These are phyloP conservation scores for Ciona savignyi DNA, from an alignment of 23 tunicate species.

Conservation along the genomic window DNA sequence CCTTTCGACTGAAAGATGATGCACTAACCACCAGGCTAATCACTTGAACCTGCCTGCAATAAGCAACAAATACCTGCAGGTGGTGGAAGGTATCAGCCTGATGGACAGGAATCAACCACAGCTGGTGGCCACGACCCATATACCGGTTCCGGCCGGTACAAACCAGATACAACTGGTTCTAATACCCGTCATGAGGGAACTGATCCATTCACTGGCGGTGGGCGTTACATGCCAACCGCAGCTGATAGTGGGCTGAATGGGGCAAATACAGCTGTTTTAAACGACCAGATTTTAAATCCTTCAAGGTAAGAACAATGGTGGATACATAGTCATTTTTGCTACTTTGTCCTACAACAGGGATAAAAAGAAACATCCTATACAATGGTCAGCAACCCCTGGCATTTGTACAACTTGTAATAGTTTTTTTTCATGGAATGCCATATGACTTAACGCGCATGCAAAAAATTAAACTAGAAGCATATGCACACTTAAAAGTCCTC, in stretches of 20 bases:
- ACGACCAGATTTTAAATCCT: background rate
- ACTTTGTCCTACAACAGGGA: too few relatives aligned
- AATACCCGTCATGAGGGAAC: background rate
- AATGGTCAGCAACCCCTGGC: too few relatives aligned
- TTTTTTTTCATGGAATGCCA: too few relatives aligned
- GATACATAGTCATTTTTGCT: too few relatives aligned
- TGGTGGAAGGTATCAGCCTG: background rate
- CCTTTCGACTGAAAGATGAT: too few relatives aligned
- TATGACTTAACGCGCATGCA: too few relatives aligned
- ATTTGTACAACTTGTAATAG: too few relatives aligned
- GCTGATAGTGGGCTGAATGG: background rate
- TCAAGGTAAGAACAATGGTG: background rate
- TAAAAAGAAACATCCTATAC: too few relatives aligned
- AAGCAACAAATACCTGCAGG: background rate
- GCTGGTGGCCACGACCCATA: background rate
- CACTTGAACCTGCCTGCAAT: too few relatives aligned
- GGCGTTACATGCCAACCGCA: conserved; percentile 47
- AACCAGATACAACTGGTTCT: conserved; percentile 8
- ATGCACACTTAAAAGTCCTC: too few relatives aligned
- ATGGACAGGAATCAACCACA: background rate
- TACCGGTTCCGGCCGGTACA: conserved; percentile 38
- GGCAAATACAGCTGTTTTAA: background rate
- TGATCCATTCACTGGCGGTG: conserved; percentile 81
- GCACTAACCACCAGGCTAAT: too few relatives aligned
- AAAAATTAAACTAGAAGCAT: too few relatives aligned